Conservation (phyloP, 2,113 vertebrate genomes). For the Motacilla tschutschensis region DNA sequence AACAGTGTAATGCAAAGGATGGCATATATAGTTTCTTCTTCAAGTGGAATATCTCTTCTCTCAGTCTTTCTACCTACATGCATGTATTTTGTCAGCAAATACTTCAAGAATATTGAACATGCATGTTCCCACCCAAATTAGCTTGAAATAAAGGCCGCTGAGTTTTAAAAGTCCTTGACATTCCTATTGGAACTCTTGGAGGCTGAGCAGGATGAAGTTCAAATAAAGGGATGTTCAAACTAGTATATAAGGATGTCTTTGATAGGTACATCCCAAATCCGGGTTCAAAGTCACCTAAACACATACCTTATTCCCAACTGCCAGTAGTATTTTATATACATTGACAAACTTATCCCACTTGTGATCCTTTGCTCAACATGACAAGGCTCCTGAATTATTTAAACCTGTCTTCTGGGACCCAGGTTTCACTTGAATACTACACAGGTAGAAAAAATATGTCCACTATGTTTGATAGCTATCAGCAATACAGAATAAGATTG, state of each 20-base stretch:
- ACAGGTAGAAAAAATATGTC: neutral
- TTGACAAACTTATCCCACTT: neutral
- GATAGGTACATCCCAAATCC: neutral
- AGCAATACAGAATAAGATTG: neutral
- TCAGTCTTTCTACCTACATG: neutral
- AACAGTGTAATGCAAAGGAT: neutral
- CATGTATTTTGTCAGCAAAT: neutral
- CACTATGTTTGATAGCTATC: neutral
- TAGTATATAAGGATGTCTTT: neutral
- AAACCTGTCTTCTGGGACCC: neutral
- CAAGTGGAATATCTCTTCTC: neutral
- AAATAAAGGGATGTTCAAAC: neutral
- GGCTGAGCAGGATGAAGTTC: neutral
- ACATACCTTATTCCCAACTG: neutral
- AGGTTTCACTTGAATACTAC: neutral
- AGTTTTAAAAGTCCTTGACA: neutral
- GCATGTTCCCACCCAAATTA: neutral
- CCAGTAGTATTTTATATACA: neutral
- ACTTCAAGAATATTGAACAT: neutral
- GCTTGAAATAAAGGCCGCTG: neutral
- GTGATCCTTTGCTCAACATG: neutral
- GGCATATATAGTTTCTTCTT: neutral
- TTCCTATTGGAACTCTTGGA: neutral
- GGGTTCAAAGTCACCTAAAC: neutral
- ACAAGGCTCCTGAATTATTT: neutral